Percentiles rank a stretch among this genome's conserved stretches.
These are phyloP conservation scores for Saguinus midas DNA, from an alignment of 2,113 vertebrate species.

Conservation along the genomic window DNA sequence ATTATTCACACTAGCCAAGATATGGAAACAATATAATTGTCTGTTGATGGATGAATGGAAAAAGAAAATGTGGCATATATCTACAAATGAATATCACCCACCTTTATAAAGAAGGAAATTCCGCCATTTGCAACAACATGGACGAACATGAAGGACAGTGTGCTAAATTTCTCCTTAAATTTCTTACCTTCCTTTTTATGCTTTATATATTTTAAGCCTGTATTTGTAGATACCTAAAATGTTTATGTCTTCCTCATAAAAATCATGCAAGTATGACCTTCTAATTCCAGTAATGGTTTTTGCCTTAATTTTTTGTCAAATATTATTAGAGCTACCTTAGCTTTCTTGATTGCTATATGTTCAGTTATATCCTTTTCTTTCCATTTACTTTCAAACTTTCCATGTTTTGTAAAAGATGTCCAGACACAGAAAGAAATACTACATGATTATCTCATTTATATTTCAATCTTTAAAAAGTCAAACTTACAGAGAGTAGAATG, in stretches of 20 bases:
- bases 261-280: background rate
- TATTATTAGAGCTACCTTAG: background rate
- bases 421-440: background rate
- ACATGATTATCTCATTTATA: background rate
- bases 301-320: background rate
- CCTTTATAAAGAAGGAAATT: background rate
- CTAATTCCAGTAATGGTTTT: background rate
- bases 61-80: too few species aligned
- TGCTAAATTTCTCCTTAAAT: background rate
- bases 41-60: background rate
- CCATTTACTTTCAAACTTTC: background rate
- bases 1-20: background rate
- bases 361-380: background rate
- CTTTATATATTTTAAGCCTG: background rate
- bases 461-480: background rate
- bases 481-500: background rate
- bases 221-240: background rate
- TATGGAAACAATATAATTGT: background rate
- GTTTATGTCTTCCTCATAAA: background rate
- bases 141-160: background rate
- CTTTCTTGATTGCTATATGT: background rate
- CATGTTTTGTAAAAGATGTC: background rate
- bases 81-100: background rate
- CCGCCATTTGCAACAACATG: background rate
- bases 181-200: background rate